These are phyloP conservation scores for Chrosomus eos DNA, from an alignment of 2,797 vertebrate species.

Conservation along the genomic window DNA sequence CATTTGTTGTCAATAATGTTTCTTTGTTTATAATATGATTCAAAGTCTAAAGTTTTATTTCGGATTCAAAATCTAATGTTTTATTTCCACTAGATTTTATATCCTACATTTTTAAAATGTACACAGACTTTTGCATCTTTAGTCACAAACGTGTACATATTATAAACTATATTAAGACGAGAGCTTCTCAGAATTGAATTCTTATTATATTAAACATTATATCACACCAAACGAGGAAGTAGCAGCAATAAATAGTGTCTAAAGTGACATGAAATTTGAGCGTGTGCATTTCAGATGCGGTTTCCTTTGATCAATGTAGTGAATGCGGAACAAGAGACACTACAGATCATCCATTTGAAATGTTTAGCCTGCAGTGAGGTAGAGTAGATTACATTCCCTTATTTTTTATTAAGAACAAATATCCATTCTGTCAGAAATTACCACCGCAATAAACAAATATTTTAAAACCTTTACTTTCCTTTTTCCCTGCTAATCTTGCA, in stretches of 20 bases:
- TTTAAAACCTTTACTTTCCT: not conserved
- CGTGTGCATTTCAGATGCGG: constrained; percentile 14
- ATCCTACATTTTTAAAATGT: not conserved
- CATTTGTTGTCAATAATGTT: not conserved
- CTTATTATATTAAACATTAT: constrained; percentile 23
- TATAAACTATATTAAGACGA: constrained; percentile 5
- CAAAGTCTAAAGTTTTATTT: not conserved
- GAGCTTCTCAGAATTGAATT: constrained; percentile 20
- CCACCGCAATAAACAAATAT: not conserved
- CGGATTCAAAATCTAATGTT: no score
- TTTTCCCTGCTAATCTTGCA: not conserved
- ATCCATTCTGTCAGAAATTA: constrained; percentile 2
- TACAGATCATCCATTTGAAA: constrained; percentile 16
- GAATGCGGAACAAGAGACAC: constrained; percentile 20
- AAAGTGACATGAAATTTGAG: constrained; percentile 40
- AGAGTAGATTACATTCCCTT: not conserved
- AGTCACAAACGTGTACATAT: not conserved
- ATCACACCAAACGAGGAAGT: constrained; percentile 17
- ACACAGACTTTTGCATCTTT: not conserved
- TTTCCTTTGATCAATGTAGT: constrained; percentile 44
- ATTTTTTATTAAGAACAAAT: constrained; percentile 10
- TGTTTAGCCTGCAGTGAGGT: constrained; percentile 14
- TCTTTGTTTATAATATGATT: not conserved
- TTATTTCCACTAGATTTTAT: not conserved
- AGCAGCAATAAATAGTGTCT: constrained; percentile 35